phyloP scores from a whole-genome alignment of 2,888 invertebrate species.

The Germaria angustata region DNA sequence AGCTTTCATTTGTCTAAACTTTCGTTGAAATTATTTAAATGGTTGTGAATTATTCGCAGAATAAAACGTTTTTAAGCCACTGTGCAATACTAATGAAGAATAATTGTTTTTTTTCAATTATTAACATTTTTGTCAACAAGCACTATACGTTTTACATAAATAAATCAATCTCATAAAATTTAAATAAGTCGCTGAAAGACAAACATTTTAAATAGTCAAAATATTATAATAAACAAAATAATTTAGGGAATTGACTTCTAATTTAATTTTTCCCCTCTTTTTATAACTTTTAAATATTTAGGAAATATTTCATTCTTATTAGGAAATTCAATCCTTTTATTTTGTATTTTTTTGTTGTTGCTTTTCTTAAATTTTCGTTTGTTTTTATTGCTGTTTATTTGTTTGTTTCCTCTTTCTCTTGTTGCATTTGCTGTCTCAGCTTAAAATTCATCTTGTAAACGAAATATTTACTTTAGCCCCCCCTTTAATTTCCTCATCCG shows the following conservation, averaged over 20 bases:
- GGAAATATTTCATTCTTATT: not conserved
- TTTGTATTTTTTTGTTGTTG: not conserved
- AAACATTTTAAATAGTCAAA: slow-evolving; percentile 38
- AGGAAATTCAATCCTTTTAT: slow-evolving; percentile 47
- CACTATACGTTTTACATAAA: too few species aligned
- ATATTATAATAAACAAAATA: slow-evolving; percentile 20
- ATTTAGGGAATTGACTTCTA: slow-evolving; percentile 21
- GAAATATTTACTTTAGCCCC: slow-evolving; percentile 69
- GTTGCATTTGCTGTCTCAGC: slow-evolving; percentile 67
- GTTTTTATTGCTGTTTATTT: slow-evolving; percentile 29
- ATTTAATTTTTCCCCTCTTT: not conserved
- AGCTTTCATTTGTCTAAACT: too few species aligned
- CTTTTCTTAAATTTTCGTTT: slow-evolving; percentile 5
- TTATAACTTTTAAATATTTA: not conserved
- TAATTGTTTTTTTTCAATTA: too few species aligned
- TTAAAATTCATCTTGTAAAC: slow-evolving; percentile 68
- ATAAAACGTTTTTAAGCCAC: too few species aligned
- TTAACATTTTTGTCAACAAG: too few species aligned
- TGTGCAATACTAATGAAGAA: too few species aligned
- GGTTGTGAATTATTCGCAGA: too few species aligned
- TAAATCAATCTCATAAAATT: too few species aligned
- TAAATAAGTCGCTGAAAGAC: not conserved
- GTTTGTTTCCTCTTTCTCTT: slow-evolving; percentile 37
- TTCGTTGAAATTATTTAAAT: too few species aligned
- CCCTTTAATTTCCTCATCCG: slow-evolving; percentile 38